Conservation (phyloP, 1,140 invertebrate genomes). For the Helicoverpa zea region DNA sequence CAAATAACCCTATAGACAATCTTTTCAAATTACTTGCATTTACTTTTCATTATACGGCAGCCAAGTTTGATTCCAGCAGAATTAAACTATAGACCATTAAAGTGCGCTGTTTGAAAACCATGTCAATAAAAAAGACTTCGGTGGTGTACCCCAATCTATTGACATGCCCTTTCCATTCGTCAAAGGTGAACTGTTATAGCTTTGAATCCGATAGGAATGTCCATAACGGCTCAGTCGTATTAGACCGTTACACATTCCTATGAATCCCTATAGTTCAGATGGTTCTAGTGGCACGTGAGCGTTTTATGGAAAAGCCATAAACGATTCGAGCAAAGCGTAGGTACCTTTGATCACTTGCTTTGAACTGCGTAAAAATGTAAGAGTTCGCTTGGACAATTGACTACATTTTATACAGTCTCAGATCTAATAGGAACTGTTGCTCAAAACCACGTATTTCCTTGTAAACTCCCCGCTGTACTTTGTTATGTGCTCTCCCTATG, state of each 20-base stretch:
- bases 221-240: not conserved
- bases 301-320: not conserved
- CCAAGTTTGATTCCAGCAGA: too few species aligned
- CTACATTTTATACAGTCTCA: not conserved
- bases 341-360: not conserved
- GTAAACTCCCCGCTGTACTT: too few species aligned
- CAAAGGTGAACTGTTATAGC: not conserved
- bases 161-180: not conserved
- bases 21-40: too few species aligned
- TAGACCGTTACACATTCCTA: not conserved
- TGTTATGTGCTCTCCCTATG: too few species aligned
- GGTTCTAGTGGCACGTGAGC: not conserved
- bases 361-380: not conserved
- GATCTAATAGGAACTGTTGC: too few species aligned
- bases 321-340: not conserved
- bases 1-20: too few species aligned
- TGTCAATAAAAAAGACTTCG: too few species aligned
- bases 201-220: conserved; percentile 13
- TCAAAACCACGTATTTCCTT: too few species aligned
- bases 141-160: not conserved
- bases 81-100: too few species aligned
- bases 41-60: too few species aligned
- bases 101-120: too few species aligned
- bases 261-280: not conserved
- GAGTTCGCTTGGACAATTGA: not conserved